Conservation (phyloP, 1,140 invertebrate genomes). For the Pantala flavescens region DNA sequence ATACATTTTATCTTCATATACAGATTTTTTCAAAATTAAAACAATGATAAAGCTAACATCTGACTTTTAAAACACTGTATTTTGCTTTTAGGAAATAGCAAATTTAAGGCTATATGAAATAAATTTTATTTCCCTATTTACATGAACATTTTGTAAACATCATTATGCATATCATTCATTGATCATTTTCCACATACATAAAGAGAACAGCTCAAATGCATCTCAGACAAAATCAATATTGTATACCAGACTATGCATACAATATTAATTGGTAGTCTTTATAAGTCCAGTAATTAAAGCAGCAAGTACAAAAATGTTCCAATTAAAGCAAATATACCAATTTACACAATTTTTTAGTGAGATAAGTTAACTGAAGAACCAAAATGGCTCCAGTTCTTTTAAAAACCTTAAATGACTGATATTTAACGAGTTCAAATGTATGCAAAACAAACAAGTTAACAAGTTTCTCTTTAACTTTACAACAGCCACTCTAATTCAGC, state of each 20-base stretch:
- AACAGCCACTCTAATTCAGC: neutral
- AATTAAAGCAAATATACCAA: neutral
- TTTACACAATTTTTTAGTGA: neutral
- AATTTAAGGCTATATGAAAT: neutral
- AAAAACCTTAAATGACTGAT: neutral
- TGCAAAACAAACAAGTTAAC: neutral
- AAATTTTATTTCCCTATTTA: neutral
- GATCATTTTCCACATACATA: neutral
- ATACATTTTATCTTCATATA: no score
- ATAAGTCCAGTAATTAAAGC: neutral
- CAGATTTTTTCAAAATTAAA: no score
- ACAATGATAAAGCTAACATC: no score
- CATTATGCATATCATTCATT: neutral
- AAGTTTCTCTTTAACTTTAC: neutral
- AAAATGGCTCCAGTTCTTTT: neutral
- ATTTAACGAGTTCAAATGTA: neutral
- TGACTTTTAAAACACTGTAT: no score
- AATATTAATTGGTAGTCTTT: neutral
- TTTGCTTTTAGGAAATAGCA: neutral
- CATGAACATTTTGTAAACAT: constrained; percentile 8
- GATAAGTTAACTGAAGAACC: neutral
- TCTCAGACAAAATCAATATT: neutral
- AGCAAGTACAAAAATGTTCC: neutral
- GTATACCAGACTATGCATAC: neutral
- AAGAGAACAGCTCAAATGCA: neutral